Base-by-base conservation (phyloP, 2,888 invertebrate species). In the Nephrocerus scutellatus region DNA sequence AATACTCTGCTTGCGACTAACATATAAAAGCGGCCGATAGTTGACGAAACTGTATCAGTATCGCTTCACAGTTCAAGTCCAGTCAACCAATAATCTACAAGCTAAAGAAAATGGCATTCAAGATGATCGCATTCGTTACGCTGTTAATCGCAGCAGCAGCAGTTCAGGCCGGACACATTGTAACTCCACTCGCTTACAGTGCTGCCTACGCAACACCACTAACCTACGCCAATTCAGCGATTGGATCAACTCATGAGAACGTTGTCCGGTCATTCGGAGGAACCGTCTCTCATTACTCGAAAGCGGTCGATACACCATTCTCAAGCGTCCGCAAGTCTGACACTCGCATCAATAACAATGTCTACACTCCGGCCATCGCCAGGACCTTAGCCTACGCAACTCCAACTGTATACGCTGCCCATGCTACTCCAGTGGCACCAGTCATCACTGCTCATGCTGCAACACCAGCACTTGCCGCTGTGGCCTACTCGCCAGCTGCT, bases 221-320 rank as follows among this genome's bases (percentile, higher is more conserved):
- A n/a, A n/a, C n/a, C n/a, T n/a, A n/a, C n/a, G n/a, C n/a, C n/a
- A n/a, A n/a, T n/a, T n/a, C n/a, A n/a, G n/a, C n/a, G n/a, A n/a
- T n/a, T n/a, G n/a, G n/a, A n/a, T n/a, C 62, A 57, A 64, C 70
- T 48, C 73, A 72, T 46, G 73, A 78, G 62, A 75, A 74, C 60
- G 72, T 76, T 36, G 59, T 75, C 38, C 72, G 77, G 44, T 74
- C 75, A 16, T 70, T 73, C 43, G 77, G 73, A 43, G 63, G 63
- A 46, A 74, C 74, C 52, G 71, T 77, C 5, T 75, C 77, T 38
- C 70, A 70, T 56, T 70, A 73, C 67, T 71, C 73, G 52, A 78
- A 77, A 62, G 73, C 74, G 36, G 72, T 75, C 20, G 74, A 76
- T 54, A 74, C 74, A 34, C 73, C 76, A 38, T 76, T 73, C 69